Percentiles rank a stretch among this genome's conserved stretches.
phyloP scores from a whole-genome alignment of 2,113 vertebrate genomes.

The Rhinogobius similis region DNA sequence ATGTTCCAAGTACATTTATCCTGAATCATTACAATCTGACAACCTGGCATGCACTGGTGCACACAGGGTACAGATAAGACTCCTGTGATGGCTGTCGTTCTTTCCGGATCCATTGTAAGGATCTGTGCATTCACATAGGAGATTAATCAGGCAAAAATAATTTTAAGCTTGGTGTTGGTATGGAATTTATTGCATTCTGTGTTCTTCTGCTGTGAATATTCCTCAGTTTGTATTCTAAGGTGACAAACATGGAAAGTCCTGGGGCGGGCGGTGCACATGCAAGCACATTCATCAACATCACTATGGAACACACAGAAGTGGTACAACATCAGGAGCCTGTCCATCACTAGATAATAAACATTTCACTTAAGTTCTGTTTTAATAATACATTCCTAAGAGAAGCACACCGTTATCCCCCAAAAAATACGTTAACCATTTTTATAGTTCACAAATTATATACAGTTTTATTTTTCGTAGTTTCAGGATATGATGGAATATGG shows the following conservation, averaged over 20 bases:
- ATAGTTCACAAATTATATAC: too few relatives aligned
- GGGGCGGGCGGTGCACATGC: too few relatives aligned
- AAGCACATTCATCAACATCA: too few relatives aligned
- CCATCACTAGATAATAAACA: too few relatives aligned
- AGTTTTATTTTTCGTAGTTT: too few relatives aligned
- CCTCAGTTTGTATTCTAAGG: neutral
- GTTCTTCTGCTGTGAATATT: conserved; percentile 18
- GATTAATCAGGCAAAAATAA: conserved; percentile 56
- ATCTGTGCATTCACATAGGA: conserved; percentile 26
- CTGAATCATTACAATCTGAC: conserved; percentile 50
- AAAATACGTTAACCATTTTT: too few relatives aligned
- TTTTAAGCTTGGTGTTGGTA: neutral
- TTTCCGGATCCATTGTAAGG: conserved; percentile 18
- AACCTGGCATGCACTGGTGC: conserved; percentile 21
- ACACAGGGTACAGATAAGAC: conserved; percentile 36
- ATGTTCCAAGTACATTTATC: conserved; percentile 40
- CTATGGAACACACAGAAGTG: too few relatives aligned
- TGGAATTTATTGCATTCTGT: neutral
- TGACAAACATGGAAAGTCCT: neutral
- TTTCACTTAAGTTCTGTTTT: too few relatives aligned
- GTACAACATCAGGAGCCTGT: too few relatives aligned
- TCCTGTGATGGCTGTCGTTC: conserved; percentile 20
- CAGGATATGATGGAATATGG: too few relatives aligned
- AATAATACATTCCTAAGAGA: too few relatives aligned
- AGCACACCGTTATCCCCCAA: too few relatives aligned